phyloP scores from a whole-genome alignment of 2,888 invertebrate species.

The Myopa tessellatipennis region DNA sequence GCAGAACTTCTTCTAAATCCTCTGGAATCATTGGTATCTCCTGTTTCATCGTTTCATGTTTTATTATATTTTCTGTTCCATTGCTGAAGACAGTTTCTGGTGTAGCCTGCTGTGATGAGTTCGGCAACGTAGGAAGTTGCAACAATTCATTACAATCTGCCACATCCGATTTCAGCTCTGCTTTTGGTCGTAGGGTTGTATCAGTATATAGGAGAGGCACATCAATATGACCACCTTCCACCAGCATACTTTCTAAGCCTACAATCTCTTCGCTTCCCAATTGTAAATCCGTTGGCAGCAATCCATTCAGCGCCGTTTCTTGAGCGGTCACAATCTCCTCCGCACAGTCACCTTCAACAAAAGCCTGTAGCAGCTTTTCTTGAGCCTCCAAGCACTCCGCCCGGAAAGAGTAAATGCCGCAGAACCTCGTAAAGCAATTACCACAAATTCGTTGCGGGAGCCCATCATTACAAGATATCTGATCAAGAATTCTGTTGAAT shows the following conservation, averaged over 20 bases:
- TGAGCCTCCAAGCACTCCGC: slow-evolving; percentile 47
- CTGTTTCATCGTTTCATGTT: background rate
- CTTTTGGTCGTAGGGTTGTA: background rate
- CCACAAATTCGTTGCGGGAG: slow-evolving; percentile 50
- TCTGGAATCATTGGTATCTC: slow-evolving; percentile 30
- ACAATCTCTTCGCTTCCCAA: slow-evolving; percentile 10
- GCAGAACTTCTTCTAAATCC: slow-evolving; percentile 50
- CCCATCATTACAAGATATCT: slow-evolving; percentile 48
- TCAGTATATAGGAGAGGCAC: background rate
- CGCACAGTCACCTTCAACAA: slow-evolving; percentile 36
- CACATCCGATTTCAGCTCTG: background rate
- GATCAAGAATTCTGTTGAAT: slow-evolving; percentile 71
- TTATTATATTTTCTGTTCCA: background rate
- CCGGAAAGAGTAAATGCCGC: slow-evolving; percentile 48
- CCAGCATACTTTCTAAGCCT: slow-evolving; percentile 17
- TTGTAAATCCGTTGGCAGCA: background rate
- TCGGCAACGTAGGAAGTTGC: background rate
- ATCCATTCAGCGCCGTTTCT: slow-evolving; percentile 13
- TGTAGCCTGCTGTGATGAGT: background rate
- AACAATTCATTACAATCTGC: background rate
- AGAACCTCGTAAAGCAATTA: slow-evolving; percentile 51
- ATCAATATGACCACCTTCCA: background rate
- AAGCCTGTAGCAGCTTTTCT: slow-evolving; percentile 46
- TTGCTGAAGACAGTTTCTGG: background rate
- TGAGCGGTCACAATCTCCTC: slow-evolving; percentile 34